Conservation (phyloP, 1,140 invertebrate species). For the Zaprionus lachaisei region DNA sequence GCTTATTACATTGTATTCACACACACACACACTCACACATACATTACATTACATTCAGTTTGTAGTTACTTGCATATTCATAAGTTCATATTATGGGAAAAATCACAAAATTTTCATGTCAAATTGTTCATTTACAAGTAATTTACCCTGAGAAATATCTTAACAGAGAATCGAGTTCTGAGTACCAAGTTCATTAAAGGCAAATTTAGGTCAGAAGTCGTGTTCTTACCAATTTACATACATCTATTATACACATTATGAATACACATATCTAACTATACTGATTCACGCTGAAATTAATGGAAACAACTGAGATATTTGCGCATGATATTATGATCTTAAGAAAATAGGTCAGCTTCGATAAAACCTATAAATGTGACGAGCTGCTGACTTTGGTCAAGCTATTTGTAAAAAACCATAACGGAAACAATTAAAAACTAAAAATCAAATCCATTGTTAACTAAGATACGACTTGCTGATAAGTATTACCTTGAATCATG, state of each 20-base stretch:
- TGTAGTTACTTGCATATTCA: conserved; percentile 37
- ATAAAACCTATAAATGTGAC: background rate
- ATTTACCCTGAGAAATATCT: conserved; percentile 8
- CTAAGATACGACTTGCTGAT: background rate
- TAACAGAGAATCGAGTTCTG: conserved; percentile 1
- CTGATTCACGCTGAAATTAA: background rate
- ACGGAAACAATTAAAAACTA: background rate
- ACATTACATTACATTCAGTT: background rate
- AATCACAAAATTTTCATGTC: conserved; percentile 22
- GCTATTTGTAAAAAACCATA: background rate
- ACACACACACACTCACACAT: background rate
- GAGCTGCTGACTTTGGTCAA: background rate
- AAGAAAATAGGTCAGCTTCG: background rate
- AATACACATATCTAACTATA: no score
- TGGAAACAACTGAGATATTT: background rate
- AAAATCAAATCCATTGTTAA: background rate
- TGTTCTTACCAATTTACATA: conserved; percentile 4
- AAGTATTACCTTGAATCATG: background rate
- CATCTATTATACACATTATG: background rate
- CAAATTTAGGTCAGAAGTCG: conserved; percentile 22
- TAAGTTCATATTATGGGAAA: conserved; percentile 41
- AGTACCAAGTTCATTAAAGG: background rate
- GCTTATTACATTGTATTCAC: conserved; percentile 1
- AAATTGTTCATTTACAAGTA: conserved; percentile 46
- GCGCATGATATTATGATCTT: background rate